Conservation (phyloP, 2,797 vertebrate species). For the Microctenopoma stevenorrisi region DNA sequence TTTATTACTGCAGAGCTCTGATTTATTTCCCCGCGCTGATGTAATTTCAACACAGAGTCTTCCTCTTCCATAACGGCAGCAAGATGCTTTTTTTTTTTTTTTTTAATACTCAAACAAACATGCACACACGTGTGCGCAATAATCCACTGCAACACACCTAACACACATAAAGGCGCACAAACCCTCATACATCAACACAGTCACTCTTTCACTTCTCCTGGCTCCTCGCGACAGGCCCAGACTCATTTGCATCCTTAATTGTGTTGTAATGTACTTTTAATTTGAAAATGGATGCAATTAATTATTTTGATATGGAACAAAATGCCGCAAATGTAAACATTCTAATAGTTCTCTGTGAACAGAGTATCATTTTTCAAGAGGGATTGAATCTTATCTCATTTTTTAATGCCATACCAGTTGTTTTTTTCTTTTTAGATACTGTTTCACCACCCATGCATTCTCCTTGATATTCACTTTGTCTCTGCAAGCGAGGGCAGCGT, state of each 20-base stretch:
- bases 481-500: slow-evolving; percentile 60
- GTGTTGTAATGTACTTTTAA: slow-evolving; percentile 89
- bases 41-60: slow-evolving; percentile 69
- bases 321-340: slow-evolving; percentile 87
- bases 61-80: slow-evolving; percentile 59
- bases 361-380: slow-evolving; percentile 83
- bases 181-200: slow-evolving; percentile 73
- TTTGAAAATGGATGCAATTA: slow-evolving; percentile 88
- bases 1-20: slow-evolving; percentile 73
- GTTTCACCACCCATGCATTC: slow-evolving; percentile 72
- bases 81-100: slow-evolving; percentile 36
- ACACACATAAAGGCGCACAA: slow-evolving; percentile 65
- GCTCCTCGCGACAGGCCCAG: slow-evolving; percentile 75
- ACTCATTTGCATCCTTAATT: slow-evolving; percentile 89
- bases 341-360: slow-evolving; percentile 84
- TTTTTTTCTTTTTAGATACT: slow-evolving; percentile 46
- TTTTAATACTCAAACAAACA: slow-evolving; percentile 27
- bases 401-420: slow-evolving; percentile 66
- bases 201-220: slow-evolving; percentile 75
- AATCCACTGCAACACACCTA: slow-evolving; percentile 70
- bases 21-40: slow-evolving; percentile 74
- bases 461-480: slow-evolving; percentile 81
- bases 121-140: slow-evolving; percentile 55
- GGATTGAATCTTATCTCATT: slow-evolving; percentile 82
- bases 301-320: slow-evolving; percentile 87